These are phyloP conservation scores for Acinonyx jubatus DNA, from an alignment of 2,113 vertebrate species.

Conservation along the genomic window DNA sequence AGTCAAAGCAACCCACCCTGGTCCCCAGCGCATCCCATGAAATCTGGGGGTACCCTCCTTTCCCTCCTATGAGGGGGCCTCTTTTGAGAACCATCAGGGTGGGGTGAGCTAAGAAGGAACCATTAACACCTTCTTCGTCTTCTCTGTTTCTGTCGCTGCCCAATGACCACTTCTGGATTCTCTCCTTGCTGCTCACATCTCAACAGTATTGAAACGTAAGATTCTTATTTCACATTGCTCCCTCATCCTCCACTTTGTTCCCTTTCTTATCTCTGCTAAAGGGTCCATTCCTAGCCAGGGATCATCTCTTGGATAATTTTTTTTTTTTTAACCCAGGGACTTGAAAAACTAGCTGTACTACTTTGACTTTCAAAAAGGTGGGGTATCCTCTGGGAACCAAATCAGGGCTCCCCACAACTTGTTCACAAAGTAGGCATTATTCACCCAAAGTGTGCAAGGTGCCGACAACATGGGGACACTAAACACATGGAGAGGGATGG, in stretches of 20 bases:
- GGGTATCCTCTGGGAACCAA: not conserved
- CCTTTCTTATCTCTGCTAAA: not conserved
- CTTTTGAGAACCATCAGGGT: not conserved
- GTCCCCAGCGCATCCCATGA: too few species aligned
- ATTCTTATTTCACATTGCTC: rapidly evolving
- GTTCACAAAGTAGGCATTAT: not conserved
- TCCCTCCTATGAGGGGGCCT: rapidly evolving
- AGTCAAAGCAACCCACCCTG: rapidly evolving
- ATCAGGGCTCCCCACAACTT: not conserved
- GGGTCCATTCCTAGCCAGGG: not conserved
- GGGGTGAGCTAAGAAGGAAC: not conserved
- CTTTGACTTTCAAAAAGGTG: not conserved
- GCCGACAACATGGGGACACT: rapidly evolving
- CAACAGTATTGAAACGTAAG: constrained; percentile 65
- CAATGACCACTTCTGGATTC: rapidly evolving
- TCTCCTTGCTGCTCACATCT: not conserved
- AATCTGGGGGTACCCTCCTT: not conserved
- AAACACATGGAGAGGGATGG: rapidly evolving
- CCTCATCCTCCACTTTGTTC: rapidly evolving
- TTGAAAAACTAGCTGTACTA: not conserved
- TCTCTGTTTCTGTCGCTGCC: not conserved
- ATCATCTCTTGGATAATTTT: not conserved
- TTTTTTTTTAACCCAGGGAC: not conserved
- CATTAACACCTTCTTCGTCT: not conserved
- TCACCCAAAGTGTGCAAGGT: not conserved